Evolutionary conservation across 2,888 invertebrate species (phyloP).

Genomic region (Nezara viridula): DNA sequence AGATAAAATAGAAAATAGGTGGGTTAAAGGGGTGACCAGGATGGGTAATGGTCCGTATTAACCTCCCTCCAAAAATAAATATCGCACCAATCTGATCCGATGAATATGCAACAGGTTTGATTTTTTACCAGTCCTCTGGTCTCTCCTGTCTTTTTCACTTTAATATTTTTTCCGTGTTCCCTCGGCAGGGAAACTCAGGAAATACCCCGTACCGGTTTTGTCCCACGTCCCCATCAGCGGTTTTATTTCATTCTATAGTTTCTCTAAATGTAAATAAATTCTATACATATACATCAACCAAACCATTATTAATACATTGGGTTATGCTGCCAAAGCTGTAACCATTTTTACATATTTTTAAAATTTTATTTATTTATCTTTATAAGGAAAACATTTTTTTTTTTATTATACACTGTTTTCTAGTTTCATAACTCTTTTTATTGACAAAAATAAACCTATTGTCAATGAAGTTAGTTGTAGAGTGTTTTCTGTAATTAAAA

Average conservation of each 20-base stretch:
- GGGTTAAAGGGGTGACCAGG: not conserved
- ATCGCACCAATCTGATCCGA: constrained; percentile 30
- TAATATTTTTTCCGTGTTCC: constrained; percentile 1
- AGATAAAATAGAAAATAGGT: constrained; percentile 21
- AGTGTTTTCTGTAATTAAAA: too few relatives aligned
- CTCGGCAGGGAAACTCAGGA: not conserved
- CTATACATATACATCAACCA: not conserved
- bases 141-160: not conserved
- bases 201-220: not conserved
- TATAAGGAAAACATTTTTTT: too few relatives aligned
- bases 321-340: too few relatives aligned
- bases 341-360: too few relatives aligned
- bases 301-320: too few relatives aligned
- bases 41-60: constrained; percentile 21
- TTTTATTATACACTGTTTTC: too few relatives aligned
- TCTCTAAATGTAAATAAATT: not conserved
- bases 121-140: not conserved
- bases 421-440: too few relatives aligned
- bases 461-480: too few relatives aligned
- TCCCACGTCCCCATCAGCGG: not conserved
- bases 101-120: constrained; percentile 45
- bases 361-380: too few relatives aligned
- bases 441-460: too few relatives aligned
- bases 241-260: not conserved
- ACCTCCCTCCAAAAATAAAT: constrained; percentile 32